These are phyloP conservation scores for Brachionus sp. DNA, from an alignment of 1,140 invertebrate species.

Conservation along the genomic window DNA sequence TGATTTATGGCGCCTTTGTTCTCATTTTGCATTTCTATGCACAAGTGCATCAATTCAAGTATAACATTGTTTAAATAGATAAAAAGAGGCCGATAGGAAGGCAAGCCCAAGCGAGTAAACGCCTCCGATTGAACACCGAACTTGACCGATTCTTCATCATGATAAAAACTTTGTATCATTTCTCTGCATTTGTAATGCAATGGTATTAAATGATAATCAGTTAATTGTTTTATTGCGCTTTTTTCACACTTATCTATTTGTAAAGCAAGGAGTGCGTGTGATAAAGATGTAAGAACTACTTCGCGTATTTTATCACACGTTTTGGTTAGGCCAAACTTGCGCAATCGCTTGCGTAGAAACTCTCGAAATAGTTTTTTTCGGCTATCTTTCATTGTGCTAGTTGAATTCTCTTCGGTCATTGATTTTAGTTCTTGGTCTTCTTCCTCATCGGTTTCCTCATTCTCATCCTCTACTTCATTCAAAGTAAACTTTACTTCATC, in stretches of 20 bases:
- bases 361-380: not conserved
- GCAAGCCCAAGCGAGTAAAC: not conserved
- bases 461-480: not conserved
- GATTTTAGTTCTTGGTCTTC: not conserved
- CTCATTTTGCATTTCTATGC: conserved; percentile 40
- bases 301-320: conserved; percentile 21
- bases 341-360: conserved; percentile 12
- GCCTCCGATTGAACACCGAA: conserved; percentile 5
- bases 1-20: not conserved
- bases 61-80: conserved; percentile 42
- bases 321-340: not conserved
- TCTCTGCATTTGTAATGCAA: conserved; percentile 10
- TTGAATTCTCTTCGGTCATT: not conserved
- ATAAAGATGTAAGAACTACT: not conserved
- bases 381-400: not conserved
- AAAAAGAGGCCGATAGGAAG: conserved; percentile 16
- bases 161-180: not conserved
- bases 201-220: conserved; percentile 27
- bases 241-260: not conserved
- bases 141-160: conserved; percentile 22
- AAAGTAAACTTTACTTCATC: not conserved
- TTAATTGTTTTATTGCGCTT: not conserved
- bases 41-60: conserved; percentile 25
- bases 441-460: not conserved
- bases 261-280: not conserved